Evolutionary conservation across 2,888 invertebrate genomes (phyloP), one percentile per base, ranked within the genome.

Genomic region (Latrodectus elegans): DNA sequence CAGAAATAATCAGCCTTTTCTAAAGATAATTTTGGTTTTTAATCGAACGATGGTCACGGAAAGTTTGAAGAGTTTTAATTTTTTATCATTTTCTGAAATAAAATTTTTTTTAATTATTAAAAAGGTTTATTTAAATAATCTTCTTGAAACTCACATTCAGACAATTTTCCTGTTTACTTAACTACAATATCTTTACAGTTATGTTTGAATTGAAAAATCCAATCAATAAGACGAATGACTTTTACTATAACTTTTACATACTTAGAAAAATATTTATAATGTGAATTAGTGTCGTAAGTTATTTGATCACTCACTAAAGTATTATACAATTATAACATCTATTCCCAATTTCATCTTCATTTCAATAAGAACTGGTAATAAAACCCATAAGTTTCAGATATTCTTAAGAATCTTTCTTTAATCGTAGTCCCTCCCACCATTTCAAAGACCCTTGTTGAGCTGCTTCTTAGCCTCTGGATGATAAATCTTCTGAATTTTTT

Each of bases 271-370:
- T 26, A 22, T 22, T 4, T 11, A 74, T 22, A 17, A 1, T 74
- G 53, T 17, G 26, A 74, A 22, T 26, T 26, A 1, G 12, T 26
- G 8, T 17, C 14, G 11, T 4, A 9, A 4, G 8, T 4, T 1
- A 3, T 14, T 53, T 53, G 11, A 12, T 8, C 22, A 73, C 22
- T 73, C 8, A 22, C 51, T 12, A 73, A n/a, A 22, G 17, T 14
- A 12, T 14, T 26, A 73, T 1, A 6, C 0, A 60, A n/a, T 51
- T 74, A 60, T 12, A 38, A 12, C 12, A 26, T 74, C 49, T 74
- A 3, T n/a, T 74, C 12, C 17, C 26, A 55, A 60, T 74, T 38
- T 74, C n/a, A 55, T 74, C 55, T 11, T 74, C 22, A 26, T 74
- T 74, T 12, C 17, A 22, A 14, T 53, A 38, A 6, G 6, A 38